Percentiles rank a stretch among this genome's conserved stretches.
These are phyloP conservation scores for Synergus japonicus DNA, from an alignment of 2,888 invertebrate genomes.

Conservation along the genomic window DNA sequence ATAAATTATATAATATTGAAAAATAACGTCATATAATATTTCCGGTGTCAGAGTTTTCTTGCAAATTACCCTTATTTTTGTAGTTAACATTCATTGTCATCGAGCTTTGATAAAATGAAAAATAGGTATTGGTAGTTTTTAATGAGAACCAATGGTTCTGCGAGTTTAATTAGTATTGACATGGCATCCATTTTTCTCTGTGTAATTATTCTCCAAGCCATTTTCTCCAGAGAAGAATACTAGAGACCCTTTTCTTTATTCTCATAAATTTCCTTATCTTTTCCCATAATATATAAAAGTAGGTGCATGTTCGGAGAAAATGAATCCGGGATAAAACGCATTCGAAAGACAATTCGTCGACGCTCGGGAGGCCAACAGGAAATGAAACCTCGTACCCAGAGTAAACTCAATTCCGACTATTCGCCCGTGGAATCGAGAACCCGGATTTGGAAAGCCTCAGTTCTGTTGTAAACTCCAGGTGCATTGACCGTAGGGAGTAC, in stretches of 20 bases:
- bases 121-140: neutral
- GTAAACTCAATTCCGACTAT: conserved; percentile 41
- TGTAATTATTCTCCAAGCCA: too few relatives aligned
- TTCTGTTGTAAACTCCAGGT: conserved; percentile 32
- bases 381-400: conserved; percentile 43
- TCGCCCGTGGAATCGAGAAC: conserved; percentile 40
- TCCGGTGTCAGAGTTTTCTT: too few relatives aligned
- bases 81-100: too few relatives aligned
- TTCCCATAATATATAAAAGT: conserved; percentile 9
- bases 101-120: too few relatives aligned
- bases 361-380: conserved; percentile 40
- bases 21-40: too few relatives aligned
- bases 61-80: too few relatives aligned
- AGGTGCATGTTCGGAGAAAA: conserved; percentile 22
- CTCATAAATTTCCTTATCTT: conserved; percentile 33
- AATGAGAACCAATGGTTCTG: conserved; percentile 8
- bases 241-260: neutral
- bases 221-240: neutral
- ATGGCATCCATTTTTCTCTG: too few relatives aligned
- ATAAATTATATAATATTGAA: too few relatives aligned
- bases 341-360: conserved; percentile 43
- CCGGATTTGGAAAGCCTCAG: conserved; percentile 43
- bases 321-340: conserved; percentile 40
- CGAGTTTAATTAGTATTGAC: conserved; percentile 5
- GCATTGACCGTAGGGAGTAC: conserved; percentile 40